Conservation (phyloP, 2,888 invertebrate genomes). For the Plagodis pulveraria region DNA sequence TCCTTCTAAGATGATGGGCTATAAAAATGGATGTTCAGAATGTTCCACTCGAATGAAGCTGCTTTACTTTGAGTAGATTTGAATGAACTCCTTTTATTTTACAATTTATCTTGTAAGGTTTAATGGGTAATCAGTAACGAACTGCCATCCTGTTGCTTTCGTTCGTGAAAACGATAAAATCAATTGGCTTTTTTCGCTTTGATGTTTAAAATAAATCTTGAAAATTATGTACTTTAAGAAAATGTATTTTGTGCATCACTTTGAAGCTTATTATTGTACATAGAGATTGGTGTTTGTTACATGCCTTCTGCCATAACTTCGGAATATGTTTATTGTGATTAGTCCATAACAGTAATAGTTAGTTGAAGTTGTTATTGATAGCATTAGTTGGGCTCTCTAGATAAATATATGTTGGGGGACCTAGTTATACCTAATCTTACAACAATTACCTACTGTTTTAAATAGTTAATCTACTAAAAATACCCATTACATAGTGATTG, state of each 20-base stretch:
- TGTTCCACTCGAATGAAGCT: no score
- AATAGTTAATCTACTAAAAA: no score
- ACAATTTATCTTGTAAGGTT: slow-evolving; percentile 15
- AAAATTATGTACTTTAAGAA: slow-evolving; percentile 45
- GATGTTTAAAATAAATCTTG: slow-evolving; percentile 48
- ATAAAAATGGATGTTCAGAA: no score
- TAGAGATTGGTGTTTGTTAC: slow-evolving; percentile 61
- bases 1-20: no score
- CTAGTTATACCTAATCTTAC: no score
- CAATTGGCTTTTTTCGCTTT: slow-evolving; percentile 49
- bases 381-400: slow-evolving; percentile 32
- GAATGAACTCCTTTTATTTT: not conserved
- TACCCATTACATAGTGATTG: no score
- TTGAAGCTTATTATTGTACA: slow-evolving; percentile 68
- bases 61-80: no score
- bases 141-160: slow-evolving; percentile 16
- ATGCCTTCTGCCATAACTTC: slow-evolving; percentile 37
- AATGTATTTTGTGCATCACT: slow-evolving; percentile 60
- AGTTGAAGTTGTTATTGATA: slow-evolving; percentile 39
- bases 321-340: slow-evolving; percentile 44
- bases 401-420: slow-evolving; percentile 11
- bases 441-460: no score
- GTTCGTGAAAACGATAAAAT: slow-evolving; percentile 29
- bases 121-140: not conserved
- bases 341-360: slow-evolving; percentile 21